Evolutionary conservation across 1,140 invertebrate species (phyloP), one percentile per base, ranked within the genome.

Genomic region (Eubasilissa regina): DNA sequence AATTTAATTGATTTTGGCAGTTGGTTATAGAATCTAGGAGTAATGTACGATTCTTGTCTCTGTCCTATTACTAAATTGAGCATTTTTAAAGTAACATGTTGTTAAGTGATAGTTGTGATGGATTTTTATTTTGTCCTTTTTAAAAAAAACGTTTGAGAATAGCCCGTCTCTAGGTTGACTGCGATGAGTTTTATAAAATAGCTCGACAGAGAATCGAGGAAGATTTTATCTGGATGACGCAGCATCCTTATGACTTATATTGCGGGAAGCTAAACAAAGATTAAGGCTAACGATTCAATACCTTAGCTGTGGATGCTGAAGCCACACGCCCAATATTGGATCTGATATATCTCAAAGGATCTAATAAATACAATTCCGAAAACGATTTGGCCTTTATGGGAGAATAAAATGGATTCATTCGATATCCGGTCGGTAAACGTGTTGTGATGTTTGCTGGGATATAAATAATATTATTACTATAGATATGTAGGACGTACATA

Each of bases 291-390:
- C 64, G 64, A 68, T 68, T 68, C 64, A 68, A 68, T 68, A 68
- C 64, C 64, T 68, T 47, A 3, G 9, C 44, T 17, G 64, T 43
- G 19, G 11, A 62, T 43, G 25, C 10, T 35, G 60, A 21, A 12
- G 12, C 64, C 64, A 12, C 64, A 45, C 43, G n/a, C 43, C 44
- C 64, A 47, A 68, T 68, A 68, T 68, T 44, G 44, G 64, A 15
- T 47, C 43, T 19, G 62, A 66, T 66, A 47, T 47, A 66, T 66
- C 35, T 66, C 43, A 66, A 17, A 45, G 64, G 64, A 45, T 68
- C 44, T 68, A 68, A 68, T 68, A 68, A 68, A 68, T 68, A 68
- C 64, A 68, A 68, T 68, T 19, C 64, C 64, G 44, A 68, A 68
- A 68, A 47, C 64, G 43, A 68, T 68, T 68, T 68, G 64, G 64